These are phyloP conservation scores for Marmota monax DNA, from an alignment of 2,113 vertebrate genomes.

Conservation along the genomic window DNA sequence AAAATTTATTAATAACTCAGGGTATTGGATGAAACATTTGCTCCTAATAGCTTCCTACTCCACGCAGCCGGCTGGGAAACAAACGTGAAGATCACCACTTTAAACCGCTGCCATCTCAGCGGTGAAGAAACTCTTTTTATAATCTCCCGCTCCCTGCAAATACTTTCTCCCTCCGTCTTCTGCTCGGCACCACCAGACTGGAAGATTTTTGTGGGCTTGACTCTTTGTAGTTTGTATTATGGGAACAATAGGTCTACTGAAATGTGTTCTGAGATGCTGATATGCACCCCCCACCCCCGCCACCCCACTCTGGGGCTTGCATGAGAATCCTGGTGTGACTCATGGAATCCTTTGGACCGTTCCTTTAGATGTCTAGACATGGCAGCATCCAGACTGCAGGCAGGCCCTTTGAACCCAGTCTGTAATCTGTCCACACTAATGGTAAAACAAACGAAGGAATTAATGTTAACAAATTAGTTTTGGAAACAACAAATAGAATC, in stretches of 20 bases:
- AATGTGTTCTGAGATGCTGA: slow-evolving; percentile 37
- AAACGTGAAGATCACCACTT: neutral
- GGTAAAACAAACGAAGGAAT: neutral
- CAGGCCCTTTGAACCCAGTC: slow-evolving; percentile 48
- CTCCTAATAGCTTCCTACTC: neutral
- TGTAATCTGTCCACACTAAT: neutral
- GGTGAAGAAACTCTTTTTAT: neutral
- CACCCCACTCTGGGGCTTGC: neutral
- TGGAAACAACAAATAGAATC: slow-evolving; percentile 40
- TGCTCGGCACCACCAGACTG: neutral
- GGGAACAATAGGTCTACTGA: slow-evolving; percentile 55
- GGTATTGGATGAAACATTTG: neutral
- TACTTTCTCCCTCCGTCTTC: neutral
- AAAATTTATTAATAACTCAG: slow-evolving; percentile 1
- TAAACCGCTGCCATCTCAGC: slow-evolving; percentile 16
- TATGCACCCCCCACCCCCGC: neutral
- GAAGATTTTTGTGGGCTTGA: slow-evolving; percentile 41
- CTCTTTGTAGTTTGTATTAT: slow-evolving; percentile 55
- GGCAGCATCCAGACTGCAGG: neutral
- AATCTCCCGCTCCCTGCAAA: neutral
- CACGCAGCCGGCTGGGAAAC: neutral
- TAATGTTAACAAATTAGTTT: slow-evolving; percentile 46
- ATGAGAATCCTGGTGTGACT: slow-evolving; percentile 49
- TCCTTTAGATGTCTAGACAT: slow-evolving; percentile 33
- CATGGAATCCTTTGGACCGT: slow-evolving; percentile 14